Conservation (phyloP, 2,888 invertebrate genomes). For the Aromia moschata region DNA sequence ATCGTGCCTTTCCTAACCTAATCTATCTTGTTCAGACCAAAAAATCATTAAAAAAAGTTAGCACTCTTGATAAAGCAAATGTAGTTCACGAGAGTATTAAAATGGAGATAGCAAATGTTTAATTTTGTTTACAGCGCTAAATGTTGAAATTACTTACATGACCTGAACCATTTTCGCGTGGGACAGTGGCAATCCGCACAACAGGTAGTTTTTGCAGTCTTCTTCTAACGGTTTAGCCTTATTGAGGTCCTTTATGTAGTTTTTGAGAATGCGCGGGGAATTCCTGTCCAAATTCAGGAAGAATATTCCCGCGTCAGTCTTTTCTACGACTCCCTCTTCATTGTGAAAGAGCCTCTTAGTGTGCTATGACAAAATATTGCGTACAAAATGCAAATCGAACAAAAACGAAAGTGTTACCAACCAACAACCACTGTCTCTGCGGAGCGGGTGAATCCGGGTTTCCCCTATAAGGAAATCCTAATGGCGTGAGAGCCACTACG, state of each 20-base stretch:
- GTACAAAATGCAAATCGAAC: too few species aligned
- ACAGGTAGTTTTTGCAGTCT: constrained; percentile 52
- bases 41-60: too few species aligned
- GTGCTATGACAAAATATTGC: constrained; percentile 46
- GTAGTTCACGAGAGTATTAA: too few species aligned
- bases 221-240: constrained; percentile 45
- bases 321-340: constrained; percentile 47
- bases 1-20: too few species aligned
- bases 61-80: too few species aligned
- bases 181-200: constrained; percentile 56
- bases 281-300: constrained; percentile 58
- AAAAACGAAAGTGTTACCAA: too few species aligned
- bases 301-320: constrained; percentile 57
- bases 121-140: too few species aligned
- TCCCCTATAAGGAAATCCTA: constrained; percentile 77
- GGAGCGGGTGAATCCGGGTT: constrained; percentile 69
- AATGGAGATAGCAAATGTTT: too few species aligned
- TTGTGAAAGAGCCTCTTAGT: constrained; percentile 52
- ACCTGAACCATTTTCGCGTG: constrained; percentile 50
- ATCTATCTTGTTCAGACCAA: too few species aligned
- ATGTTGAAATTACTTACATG: constrained; percentile 55
- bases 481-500: constrained; percentile 68
- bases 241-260: constrained; percentile 49
- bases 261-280: constrained; percentile 52
- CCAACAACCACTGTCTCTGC: constrained; percentile 68